Evolutionary conservation across 2,113 vertebrate genomes (phyloP).

Genomic region (Sander lucioperca): DNA sequence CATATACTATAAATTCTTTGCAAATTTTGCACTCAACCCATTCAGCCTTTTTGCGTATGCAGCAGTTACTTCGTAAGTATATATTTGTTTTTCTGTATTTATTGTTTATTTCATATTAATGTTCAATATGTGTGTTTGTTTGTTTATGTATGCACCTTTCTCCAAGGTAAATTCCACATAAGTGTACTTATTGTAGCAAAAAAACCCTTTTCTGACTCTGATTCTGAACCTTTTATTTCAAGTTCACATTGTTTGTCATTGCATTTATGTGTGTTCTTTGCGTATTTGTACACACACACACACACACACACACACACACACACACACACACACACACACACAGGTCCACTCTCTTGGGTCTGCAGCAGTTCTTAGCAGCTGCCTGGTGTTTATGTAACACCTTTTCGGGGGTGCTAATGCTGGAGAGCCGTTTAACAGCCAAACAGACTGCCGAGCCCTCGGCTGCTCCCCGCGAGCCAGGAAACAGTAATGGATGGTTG

Average conservation of each 20-base stretch:
- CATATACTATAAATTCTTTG: no score
- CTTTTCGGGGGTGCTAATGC: slow-evolving; percentile 81
- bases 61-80: no score
- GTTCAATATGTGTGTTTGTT: no score
- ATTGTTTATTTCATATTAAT: no score
- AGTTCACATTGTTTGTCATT: slow-evolving; percentile 18
- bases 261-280: not conserved
- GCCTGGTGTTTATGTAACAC: slow-evolving; percentile 75
- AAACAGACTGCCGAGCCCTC: slow-evolving; percentile 39
- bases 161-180: no score
- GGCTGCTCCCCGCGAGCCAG: slow-evolving; percentile 43
- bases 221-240: not conserved
- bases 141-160: no score
- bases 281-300: not conserved
- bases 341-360: slow-evolving; percentile 25
- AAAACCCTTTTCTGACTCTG: no score
- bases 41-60: no score
- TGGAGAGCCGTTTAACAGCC: slow-evolving; percentile 72
- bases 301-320: slow-evolving; percentile 4
- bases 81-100: no score
- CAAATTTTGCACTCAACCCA: no score
- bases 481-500: slow-evolving; percentile 73
- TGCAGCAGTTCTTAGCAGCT: slow-evolving; percentile 65
- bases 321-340: not conserved
- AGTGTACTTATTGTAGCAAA: no score